Evolutionary conservation across 2,797 vertebrate species (phyloP).

Genomic region (Channallabes apus): DNA sequence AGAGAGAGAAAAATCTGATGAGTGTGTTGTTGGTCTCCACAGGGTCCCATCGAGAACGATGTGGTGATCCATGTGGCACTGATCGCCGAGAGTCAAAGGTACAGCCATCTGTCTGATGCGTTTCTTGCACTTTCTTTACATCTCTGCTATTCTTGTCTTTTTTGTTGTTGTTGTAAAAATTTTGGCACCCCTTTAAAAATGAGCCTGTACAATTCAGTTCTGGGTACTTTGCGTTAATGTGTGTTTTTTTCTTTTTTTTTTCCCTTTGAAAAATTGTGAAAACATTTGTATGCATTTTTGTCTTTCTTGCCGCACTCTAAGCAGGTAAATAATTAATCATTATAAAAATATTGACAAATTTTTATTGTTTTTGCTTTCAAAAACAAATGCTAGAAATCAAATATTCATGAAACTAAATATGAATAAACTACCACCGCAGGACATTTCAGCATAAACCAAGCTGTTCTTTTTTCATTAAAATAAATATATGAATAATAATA

Average conservation of each 20-base stretch:
- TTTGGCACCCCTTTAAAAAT: neutral
- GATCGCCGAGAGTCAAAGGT: slow-evolving; percentile 95
- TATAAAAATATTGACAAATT: neutral
- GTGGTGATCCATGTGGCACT: slow-evolving; percentile 90
- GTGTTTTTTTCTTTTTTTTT: neutral
- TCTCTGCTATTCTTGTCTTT: neutral
- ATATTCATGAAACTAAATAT: neutral
- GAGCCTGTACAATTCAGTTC: neutral
- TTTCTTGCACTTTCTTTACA: neutral
- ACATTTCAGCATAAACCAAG: neutral
- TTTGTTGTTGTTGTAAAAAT: neutral
- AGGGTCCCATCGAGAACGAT: slow-evolving; percentile 96
- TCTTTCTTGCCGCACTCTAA: neutral
- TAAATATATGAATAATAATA: no score
- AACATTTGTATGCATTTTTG: neutral
- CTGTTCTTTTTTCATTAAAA: no score
- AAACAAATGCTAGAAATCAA: neutral
- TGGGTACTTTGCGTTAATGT: neutral
- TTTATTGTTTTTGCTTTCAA: neutral
- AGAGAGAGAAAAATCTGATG: slow-evolving; percentile 11
- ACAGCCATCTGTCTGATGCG: neutral
- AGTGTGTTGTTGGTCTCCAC: slow-evolving; percentile 53
- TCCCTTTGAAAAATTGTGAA: neutral
- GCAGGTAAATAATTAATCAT: neutral
- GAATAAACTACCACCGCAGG: neutral